These are phyloP conservation scores for Neodon shergylaensis DNA, from an alignment of 2,113 vertebrate genomes.

Conservation along the genomic window DNA sequence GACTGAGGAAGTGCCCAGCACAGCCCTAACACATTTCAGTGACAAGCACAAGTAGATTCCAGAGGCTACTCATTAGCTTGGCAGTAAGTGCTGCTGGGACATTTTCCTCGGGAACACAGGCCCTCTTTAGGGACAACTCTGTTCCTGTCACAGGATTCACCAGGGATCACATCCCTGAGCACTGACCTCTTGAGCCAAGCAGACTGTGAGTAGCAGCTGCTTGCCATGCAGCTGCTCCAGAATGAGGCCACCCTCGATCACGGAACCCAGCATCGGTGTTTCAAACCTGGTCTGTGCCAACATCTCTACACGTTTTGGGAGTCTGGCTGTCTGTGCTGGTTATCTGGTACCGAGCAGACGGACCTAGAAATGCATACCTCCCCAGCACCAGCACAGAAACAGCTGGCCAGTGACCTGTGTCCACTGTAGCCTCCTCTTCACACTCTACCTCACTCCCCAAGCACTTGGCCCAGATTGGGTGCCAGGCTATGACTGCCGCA, in stretches of 20 bases:
- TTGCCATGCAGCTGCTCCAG: too few relatives aligned
- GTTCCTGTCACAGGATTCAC: too few relatives aligned
- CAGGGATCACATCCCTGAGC: not conserved
- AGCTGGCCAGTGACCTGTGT: not conserved
- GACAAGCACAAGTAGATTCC: not conserved
- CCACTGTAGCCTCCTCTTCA: too few relatives aligned
- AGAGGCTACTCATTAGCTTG: rapidly evolving
- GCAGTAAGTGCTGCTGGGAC: not conserved
- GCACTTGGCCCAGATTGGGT: not conserved
- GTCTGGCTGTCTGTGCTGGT: rapidly evolving
- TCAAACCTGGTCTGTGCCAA: not conserved
- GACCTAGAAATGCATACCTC: not conserved
- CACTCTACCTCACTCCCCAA: not conserved
- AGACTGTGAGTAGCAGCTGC: too few relatives aligned
- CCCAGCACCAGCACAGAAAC: not conserved
- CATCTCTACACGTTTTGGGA: not conserved
- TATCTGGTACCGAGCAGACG: not conserved
- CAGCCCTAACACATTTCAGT: not conserved
- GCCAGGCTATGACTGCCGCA: too few relatives aligned
- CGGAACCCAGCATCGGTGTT: too few relatives aligned
- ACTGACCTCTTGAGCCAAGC: not conserved
- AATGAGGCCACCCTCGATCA: not conserved
- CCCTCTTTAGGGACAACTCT: not conserved
- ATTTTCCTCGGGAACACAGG: not conserved
- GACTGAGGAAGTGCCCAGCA: rapidly evolving